phyloP scores from a whole-genome alignment of 2,888 invertebrate species.

The Drosophila basisetae region DNA sequence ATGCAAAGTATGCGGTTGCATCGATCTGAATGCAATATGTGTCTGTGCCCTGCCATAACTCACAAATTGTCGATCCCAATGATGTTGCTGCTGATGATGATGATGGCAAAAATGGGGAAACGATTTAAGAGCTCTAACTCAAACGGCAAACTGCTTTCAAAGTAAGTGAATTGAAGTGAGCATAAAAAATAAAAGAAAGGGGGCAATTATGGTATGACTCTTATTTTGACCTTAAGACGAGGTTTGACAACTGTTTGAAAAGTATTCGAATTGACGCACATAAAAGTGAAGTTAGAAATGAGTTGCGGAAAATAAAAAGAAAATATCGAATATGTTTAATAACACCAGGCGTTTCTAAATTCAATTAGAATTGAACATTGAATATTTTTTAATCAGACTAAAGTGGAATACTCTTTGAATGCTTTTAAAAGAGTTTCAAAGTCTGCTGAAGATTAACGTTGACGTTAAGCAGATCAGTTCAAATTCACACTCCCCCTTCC shows the following conservation, averaged over 20 bases:
- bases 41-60: constrained; percentile 22
- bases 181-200: background rate
- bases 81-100: constrained; percentile 9
- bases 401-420: background rate
- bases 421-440: background rate
- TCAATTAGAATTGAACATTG: background rate
- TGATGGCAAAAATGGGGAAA: constrained; percentile 11
- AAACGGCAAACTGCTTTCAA: constrained; percentile 9
- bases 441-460: background rate
- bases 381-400: background rate
- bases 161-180: background rate
- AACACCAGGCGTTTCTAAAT: background rate
- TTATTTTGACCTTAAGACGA: no score
- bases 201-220: background rate
- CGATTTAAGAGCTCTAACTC: constrained; percentile 26
- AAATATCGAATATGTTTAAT: background rate
- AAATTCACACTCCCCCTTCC: constrained; percentile 27
- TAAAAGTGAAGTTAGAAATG: background rate
- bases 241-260: background rate
- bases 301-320: background rate
- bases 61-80: constrained; percentile 48
- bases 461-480: background rate
- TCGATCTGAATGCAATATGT: constrained; percentile 23
- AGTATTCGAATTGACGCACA: background rate
- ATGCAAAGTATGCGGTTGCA: constrained; percentile 53